phyloP scores from a whole-genome alignment of 1,140 invertebrate genomes.

The Heterodera carotae region DNA sequence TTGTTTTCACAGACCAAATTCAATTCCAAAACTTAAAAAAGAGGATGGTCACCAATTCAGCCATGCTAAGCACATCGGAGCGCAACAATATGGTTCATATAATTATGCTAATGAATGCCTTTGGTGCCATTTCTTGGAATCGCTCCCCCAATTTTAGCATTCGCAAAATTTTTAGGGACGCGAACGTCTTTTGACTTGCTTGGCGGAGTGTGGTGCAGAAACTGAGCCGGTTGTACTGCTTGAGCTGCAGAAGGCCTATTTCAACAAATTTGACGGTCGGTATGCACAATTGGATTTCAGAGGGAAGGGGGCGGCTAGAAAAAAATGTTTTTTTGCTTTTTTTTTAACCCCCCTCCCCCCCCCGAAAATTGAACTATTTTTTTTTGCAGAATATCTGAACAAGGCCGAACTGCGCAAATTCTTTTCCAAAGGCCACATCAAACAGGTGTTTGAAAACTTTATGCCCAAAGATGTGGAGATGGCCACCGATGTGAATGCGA shows the following conservation, averaged over 20 bases:
- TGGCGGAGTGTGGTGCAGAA: slow-evolving; percentile 13
- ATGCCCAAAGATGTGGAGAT: slow-evolving; percentile 27
- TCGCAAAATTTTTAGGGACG: slow-evolving; percentile 22
- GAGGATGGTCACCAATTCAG: no score
- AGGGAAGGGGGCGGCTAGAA: no score
- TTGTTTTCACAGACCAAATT: no score
- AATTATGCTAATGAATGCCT: background rate
- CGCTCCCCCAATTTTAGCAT: no score
- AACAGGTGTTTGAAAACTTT: slow-evolving; percentile 24
- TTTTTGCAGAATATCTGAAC: background rate
- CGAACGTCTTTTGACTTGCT: slow-evolving; percentile 7
- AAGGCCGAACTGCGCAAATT: slow-evolving; percentile 12
- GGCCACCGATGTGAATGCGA: slow-evolving; percentile 24
- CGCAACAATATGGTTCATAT: background rate
- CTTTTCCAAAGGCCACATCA: slow-evolving; percentile 26
- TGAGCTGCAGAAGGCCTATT: slow-evolving; percentile 17
- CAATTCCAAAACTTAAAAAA: no score
- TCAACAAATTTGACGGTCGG: slow-evolving; percentile 9
- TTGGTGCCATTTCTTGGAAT: background rate
- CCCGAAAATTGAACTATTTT: background rate
- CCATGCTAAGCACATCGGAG: background rate
- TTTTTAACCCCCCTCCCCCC: no score
- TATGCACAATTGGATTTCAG: no score
- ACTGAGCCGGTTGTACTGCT: slow-evolving; percentile 15
- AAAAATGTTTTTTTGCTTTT: no score